These are phyloP conservation scores for Austrolebias charrua DNA, from an alignment of 2,797 vertebrate genomes.

Conservation along the genomic window DNA sequence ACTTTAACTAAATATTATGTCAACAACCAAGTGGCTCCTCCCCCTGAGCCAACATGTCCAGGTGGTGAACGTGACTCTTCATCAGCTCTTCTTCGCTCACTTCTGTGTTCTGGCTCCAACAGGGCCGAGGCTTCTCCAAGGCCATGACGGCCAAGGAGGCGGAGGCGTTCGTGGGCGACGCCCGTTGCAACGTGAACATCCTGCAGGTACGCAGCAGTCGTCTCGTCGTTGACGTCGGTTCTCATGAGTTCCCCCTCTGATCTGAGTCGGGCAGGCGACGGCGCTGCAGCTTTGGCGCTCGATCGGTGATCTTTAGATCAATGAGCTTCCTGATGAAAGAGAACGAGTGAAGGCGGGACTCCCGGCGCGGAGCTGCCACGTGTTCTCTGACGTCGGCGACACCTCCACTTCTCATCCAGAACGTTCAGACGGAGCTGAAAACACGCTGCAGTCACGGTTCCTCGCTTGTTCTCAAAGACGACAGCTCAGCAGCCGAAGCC, in stretches of 20 bases:
- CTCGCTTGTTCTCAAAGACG: neutral
- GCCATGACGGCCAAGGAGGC: slow-evolving; percentile 92
- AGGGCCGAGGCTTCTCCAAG: slow-evolving; percentile 90
- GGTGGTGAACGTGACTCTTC: neutral
- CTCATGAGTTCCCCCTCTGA: slow-evolving; percentile 1
- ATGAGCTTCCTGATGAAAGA: slow-evolving; percentile 13
- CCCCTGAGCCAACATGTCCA: too few relatives aligned
- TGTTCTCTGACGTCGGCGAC: neutral
- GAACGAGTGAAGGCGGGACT: slow-evolving; percentile 2
- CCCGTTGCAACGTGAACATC: slow-evolving; percentile 85
- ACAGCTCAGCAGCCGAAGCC: neutral
- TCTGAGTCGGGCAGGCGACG: neutral
- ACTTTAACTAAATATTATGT: too few relatives aligned
- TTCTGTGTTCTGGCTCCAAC: neutral
- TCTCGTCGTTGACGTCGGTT: neutral
- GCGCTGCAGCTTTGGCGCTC: slow-evolving; percentile 1
- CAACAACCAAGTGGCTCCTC: too few relatives aligned
- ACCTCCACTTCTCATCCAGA: slow-evolving; percentile 1
- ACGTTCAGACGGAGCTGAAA: slow-evolving; percentile 5
- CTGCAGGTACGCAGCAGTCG: slow-evolving; percentile 74
- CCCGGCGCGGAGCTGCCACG: neutral
- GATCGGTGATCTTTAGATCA: slow-evolving; percentile 12
- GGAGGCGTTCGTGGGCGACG: slow-evolving; percentile 88
- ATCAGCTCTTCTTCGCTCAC: neutral
- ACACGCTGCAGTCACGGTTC: slow-evolving; percentile 1